phyloP scores from a whole-genome alignment of 2,113 vertebrate species.

The Hipposideros armiger region DNA sequence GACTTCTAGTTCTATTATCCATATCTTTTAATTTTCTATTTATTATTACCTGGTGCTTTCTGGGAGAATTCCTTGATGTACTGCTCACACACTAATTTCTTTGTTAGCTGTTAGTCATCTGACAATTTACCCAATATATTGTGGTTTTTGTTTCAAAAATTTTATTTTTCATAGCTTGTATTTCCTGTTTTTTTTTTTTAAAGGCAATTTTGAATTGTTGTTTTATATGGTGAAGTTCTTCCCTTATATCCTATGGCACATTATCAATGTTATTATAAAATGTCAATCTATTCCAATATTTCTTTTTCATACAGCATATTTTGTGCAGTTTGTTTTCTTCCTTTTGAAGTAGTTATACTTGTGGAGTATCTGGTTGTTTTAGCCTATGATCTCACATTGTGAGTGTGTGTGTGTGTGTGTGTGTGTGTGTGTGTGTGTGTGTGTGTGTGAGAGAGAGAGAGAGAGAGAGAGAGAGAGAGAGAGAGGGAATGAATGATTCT shows the following conservation, averaged over 20 bases:
- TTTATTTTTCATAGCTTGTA: background rate
- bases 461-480: background rate
- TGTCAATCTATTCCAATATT: background rate
- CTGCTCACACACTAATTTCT: background rate
- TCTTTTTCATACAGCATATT: background rate
- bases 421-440: background rate
- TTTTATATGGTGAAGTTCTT: background rate
- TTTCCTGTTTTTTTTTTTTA: background rate
- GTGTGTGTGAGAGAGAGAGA: background rate
- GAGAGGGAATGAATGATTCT: background rate
- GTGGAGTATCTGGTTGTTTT: background rate
- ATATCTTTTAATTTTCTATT: background rate
- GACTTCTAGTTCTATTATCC: background rate
- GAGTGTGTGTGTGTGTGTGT: background rate
- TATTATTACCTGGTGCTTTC: background rate
- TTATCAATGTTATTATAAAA: background rate
- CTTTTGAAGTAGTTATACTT: background rate
- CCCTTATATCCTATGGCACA: background rate
- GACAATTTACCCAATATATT: background rate
- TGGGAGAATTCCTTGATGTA: background rate
- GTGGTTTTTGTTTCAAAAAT: background rate
- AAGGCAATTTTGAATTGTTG: background rate
- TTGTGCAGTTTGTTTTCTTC: background rate
- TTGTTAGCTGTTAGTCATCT: background rate
- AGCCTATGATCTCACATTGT: background rate